phyloP scores from a whole-genome alignment of 1,140 invertebrate species.

The Pogonus chalceus region DNA sequence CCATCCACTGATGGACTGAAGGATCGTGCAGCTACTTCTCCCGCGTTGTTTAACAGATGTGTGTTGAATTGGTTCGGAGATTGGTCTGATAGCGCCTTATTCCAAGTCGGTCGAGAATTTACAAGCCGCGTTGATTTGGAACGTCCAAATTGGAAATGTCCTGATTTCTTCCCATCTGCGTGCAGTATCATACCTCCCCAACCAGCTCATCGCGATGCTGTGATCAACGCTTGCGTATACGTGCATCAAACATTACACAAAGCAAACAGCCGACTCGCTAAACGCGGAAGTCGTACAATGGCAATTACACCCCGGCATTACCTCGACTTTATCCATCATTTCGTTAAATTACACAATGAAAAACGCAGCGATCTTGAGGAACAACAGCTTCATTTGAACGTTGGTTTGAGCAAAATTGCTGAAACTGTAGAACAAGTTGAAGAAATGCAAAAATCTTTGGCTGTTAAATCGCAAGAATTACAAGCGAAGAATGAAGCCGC shows the following conservation, averaged over 20 bases:
- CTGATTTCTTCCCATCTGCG: slow-evolving; percentile 79
- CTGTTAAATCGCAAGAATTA: slow-evolving; percentile 89
- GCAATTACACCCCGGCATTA: slow-evolving; percentile 97
- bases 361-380: slow-evolving; percentile 97
- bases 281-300: slow-evolving; percentile 89
- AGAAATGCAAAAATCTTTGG: slow-evolving; percentile 97
- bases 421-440: slow-evolving; percentile 99
- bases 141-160: slow-evolving; percentile 67
- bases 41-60: slow-evolving; percentile 97
- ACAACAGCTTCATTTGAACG: slow-evolving; percentile 97
- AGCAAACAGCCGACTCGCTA: slow-evolving; percentile 80
- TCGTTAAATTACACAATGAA: slow-evolving; percentile 95
- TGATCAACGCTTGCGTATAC: slow-evolving; percentile 97
- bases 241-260: slow-evolving; percentile 95
- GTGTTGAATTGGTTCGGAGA: slow-evolving; percentile 99
- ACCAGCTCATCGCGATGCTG: slow-evolving; percentile 82
- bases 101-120: slow-evolving; percentile 87
- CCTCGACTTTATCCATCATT: slow-evolving; percentile 99
- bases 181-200: slow-evolving; percentile 65
- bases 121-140: slow-evolving; percentile 77
- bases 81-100: slow-evolving; percentile 96
- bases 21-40: slow-evolving; percentile 95
- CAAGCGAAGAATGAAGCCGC: slow-evolving; percentile 99
- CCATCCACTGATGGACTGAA: slow-evolving; percentile 96
- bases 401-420: slow-evolving; percentile 95